Conservation (phyloP, 2,888 invertebrate species). For the Chrysopilus asiliformis region DNA sequence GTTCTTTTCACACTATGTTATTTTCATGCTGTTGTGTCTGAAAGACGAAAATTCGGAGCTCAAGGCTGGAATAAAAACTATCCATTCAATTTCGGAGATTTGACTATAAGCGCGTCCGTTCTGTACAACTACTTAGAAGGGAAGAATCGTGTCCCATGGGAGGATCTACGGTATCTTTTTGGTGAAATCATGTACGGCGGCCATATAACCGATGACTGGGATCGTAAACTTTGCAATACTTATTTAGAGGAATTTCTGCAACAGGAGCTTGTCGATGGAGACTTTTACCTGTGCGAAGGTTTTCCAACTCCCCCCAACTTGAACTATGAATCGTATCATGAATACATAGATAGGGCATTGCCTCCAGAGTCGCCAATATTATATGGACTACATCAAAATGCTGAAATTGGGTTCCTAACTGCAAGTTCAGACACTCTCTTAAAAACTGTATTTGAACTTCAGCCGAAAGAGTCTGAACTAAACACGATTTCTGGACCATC, state of each 20-base stretch:
- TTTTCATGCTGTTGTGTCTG: constrained; percentile 89
- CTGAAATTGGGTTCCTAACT: constrained; percentile 88
- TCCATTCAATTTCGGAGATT: constrained; percentile 72
- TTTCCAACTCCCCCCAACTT: constrained; percentile 81
- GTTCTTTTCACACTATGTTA: constrained; percentile 85
- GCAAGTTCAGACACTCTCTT: constrained; percentile 73
- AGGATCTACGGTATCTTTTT: constrained; percentile 84
- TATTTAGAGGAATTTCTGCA: constrained; percentile 79
- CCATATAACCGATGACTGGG: constrained; percentile 96
- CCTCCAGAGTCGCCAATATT: constrained; percentile 82
- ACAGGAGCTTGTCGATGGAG: constrained; percentile 77
- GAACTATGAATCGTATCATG: constrained; percentile 77
- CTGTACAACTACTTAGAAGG: constrained; percentile 85
- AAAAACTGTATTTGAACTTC: constrained; percentile 76
- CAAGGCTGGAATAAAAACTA: constrained; percentile 83
- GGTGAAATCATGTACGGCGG: constrained; percentile 98
- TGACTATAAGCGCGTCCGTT: constrained; percentile 85
- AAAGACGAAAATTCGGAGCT: constrained; percentile 86
- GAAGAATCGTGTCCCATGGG: constrained; percentile 83
- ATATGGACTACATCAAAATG: constrained; percentile 89
- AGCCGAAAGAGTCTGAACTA: constrained; percentile 60
- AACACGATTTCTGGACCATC: constrained; percentile 46
- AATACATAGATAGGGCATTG: constrained; percentile 72
- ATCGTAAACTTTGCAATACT: constrained; percentile 72
- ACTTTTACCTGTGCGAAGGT: constrained; percentile 66